phyloP scores from a whole-genome alignment of 2,113 vertebrate species.

The Dryoscopus gambensis region DNA sequence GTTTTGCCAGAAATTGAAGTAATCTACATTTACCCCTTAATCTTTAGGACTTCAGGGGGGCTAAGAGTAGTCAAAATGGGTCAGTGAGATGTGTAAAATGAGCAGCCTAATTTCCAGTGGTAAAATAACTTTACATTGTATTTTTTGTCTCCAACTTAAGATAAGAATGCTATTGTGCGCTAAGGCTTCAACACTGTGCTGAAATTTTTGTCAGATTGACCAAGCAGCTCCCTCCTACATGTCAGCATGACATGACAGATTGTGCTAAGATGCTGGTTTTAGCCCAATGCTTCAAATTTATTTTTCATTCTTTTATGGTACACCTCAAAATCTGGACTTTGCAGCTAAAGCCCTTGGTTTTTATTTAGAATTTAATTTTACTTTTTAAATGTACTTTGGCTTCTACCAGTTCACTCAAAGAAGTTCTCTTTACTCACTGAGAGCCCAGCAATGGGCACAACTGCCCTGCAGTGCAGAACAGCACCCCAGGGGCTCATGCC shows the following conservation, averaged over 20 bases:
- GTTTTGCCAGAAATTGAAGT: neutral
- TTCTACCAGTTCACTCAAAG: neutral
- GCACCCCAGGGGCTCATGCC: neutral
- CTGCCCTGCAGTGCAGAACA: neutral
- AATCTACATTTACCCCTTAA: neutral
- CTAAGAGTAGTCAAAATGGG: neutral
- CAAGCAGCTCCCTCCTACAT: neutral
- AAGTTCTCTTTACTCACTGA: neutral
- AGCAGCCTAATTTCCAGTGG: neutral
- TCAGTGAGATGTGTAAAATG: neutral
- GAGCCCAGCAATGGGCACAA: neutral
- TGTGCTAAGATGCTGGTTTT: neutral
- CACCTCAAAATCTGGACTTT: neutral
- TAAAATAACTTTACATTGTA: neutral
- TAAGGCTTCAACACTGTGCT: neutral
- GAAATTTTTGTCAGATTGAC: neutral
- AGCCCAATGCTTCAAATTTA: neutral
- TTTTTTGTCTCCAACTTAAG: neutral
- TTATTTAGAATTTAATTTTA: neutral
- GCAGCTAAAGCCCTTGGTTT: neutral
- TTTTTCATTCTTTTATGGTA: neutral
- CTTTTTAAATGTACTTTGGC: neutral
- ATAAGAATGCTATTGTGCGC: neutral
- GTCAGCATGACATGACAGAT: neutral
- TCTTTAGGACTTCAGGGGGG: neutral